These are phyloP conservation scores for Harpagifer antarcticus DNA, from an alignment of 2,797 vertebrate genomes.

Conservation along the genomic window DNA sequence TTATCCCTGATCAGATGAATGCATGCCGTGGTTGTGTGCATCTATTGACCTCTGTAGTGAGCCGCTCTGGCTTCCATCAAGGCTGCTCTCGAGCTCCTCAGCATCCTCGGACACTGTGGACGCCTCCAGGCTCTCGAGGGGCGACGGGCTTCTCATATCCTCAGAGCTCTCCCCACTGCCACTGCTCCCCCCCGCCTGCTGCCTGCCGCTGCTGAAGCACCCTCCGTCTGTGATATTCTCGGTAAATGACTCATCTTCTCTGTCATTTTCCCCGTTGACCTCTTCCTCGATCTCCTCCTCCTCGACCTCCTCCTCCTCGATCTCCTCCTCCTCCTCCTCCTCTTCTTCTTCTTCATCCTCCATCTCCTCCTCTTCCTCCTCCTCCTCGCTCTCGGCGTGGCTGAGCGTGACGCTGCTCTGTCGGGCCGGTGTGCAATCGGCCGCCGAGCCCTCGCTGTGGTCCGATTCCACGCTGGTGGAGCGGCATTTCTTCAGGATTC, in stretches of 20 bases:
- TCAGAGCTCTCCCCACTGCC: slow-evolving; percentile 65
- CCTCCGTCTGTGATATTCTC: slow-evolving; percentile 67
- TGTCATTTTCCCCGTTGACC: slow-evolving; percentile 54
- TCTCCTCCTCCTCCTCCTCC: slow-evolving; percentile 22
- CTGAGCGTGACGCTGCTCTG: slow-evolving; percentile 73
- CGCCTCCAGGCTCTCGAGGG: slow-evolving; percentile 72
- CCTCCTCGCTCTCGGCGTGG: slow-evolving; percentile 67
- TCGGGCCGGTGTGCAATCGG: slow-evolving; percentile 39
- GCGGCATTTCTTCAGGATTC: slow-evolving; percentile 86
- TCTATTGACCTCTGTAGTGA: slow-evolving; percentile 75
- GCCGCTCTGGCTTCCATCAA: slow-evolving; percentile 78
- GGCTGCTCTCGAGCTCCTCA: slow-evolving; percentile 83
- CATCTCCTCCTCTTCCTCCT: slow-evolving; percentile 21
- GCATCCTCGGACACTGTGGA: slow-evolving; percentile 81
- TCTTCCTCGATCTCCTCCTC: slow-evolving; percentile 49
- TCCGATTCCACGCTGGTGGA: slow-evolving; percentile 82
- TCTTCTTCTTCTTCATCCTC: slow-evolving; percentile 35
- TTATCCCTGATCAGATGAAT: not conserved
- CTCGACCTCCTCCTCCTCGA: slow-evolving; percentile 24
- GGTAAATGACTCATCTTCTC: slow-evolving; percentile 60
- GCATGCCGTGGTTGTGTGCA: slow-evolving; percentile 7
- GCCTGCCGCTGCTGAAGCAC: slow-evolving; percentile 30
- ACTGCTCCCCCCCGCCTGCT: slow-evolving; percentile 40
- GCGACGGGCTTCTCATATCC: slow-evolving; percentile 68
- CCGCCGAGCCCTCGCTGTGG: slow-evolving; percentile 60